Evolutionary conservation across 2,797 vertebrate species (phyloP).

Genomic region (Rhinophrynus dorsalis): DNA sequence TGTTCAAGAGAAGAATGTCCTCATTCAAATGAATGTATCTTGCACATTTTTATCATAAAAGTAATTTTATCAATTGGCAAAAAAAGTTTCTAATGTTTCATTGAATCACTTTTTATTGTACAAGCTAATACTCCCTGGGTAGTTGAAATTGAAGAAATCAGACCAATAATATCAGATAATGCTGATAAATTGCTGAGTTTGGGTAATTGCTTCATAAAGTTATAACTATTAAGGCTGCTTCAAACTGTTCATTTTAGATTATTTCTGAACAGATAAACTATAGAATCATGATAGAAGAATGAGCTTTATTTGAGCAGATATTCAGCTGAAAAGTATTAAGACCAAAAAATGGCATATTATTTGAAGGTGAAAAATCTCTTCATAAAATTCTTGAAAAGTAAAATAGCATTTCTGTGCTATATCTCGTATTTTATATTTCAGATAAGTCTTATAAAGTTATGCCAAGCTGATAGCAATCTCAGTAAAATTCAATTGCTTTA

Average conservation of each 20-base stretch:
- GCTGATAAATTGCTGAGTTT: constrained; percentile 30
- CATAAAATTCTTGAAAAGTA: background rate
- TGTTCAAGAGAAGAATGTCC: constrained; percentile 26
- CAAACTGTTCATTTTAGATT: constrained; percentile 22
- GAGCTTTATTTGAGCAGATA: background rate
- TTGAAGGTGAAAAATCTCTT: background rate
- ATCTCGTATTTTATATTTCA: background rate
- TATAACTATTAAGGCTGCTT: constrained; percentile 38
- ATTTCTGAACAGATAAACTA: constrained; percentile 35
- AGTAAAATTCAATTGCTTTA: no score
- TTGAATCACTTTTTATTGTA: constrained; percentile 30
- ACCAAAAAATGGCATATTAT: background rate
- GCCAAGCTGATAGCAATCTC: no score
- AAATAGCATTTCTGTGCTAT: background rate
- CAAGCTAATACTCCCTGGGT: constrained; percentile 1
- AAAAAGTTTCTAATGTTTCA: constrained; percentile 30
- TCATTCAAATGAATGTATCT: constrained; percentile 19
- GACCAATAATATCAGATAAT: constrained; percentile 22
- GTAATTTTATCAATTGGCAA: constrained; percentile 32
- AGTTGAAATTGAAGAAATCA: background rate
- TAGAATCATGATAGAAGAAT: constrained; percentile 2
- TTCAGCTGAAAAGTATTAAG: background rate
- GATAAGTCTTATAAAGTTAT: no score
- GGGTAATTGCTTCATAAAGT: constrained; percentile 43
- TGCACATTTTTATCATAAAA: constrained; percentile 31